Base-by-base conservation (phyloP, 2,113 vertebrate genomes). In the Psittacara wagleri region DNA sequence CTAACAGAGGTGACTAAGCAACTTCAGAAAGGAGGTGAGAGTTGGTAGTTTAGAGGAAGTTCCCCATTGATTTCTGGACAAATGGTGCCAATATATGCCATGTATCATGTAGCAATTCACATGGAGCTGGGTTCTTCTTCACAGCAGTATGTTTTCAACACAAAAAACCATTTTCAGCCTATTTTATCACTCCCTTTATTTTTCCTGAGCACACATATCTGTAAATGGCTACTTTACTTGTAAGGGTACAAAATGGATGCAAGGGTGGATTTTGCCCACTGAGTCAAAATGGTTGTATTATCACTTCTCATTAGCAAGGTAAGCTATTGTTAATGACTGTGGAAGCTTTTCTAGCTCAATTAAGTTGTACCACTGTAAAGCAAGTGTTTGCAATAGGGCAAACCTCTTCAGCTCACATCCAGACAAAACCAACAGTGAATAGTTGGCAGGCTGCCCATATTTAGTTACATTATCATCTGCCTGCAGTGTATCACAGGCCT, bases 351-450 rank as follows among this genome's bases (percentile, higher is more conserved):
- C 82, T 93, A 63, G 78, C 67, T 88, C 63, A 79, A 83, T 94
- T 91, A 92, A 95, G 83, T 91, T 81, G 88, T 79, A 87, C 57
- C 57, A 64, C 72, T 87, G 62, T 59, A 91, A 96, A 96, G 83
- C 67, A 97, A 96, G 95, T 55, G 84, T 96, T 93, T 91, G 35
- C 59, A 83, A 23, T 46, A 80, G 90, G 87, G 81, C 91, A 96
- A 94, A 87, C 87, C 85, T 86, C 83, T 95, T 92, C 95, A 94
- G 88, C 86, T 94, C 24, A 17, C 49, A 81, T 88, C 78, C 41
- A 66, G 79, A 94, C 66, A 90, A 89, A 95, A 43, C 24, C 2
- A n/a, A 90, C 78, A 67, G 25, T 1, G 75, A 79, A 43, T 15
- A 61, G 37, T 80, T 70, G 80, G 90, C 86, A 88, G 84, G 41